Conservation (phyloP, 2,888 invertebrate species). For the Uloborus plumipes region DNA sequence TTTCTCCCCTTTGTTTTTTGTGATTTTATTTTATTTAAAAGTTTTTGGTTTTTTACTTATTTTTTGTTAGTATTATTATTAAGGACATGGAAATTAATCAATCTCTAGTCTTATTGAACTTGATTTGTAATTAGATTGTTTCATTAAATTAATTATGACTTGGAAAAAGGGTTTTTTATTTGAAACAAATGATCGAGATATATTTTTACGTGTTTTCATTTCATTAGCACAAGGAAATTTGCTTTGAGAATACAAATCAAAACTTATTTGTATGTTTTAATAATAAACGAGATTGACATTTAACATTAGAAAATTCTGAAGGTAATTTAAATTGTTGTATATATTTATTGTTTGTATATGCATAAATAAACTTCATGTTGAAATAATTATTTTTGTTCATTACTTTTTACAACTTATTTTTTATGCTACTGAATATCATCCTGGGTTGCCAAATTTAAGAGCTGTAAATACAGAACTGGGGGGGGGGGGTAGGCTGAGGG, state of each 20-base stretch:
- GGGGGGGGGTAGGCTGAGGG: no score
- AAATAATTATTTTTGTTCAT: constrained; percentile 32
- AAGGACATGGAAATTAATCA: neutral
- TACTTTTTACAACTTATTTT: neutral
- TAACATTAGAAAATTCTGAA: constrained; percentile 33
- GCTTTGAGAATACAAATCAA: constrained; percentile 15
- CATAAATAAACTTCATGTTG: constrained; percentile 63
- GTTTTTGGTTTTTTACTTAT: neutral
- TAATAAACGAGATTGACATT: constrained; percentile 5
- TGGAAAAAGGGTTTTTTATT: neutral
- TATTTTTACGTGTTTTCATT: neutral
- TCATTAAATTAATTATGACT: neutral
- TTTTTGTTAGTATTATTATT: neutral
- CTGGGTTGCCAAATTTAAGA: no score
- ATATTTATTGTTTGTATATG: constrained; percentile 64
- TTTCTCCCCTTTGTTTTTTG: no score
- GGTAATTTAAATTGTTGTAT: constrained; percentile 45
- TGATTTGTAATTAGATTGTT: neutral
- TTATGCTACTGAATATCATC: no score
- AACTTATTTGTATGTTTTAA: constrained; percentile 1
- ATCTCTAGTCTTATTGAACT: constrained; percentile 2
- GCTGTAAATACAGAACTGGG: no score
- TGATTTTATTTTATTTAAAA: no score
- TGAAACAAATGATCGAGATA: neutral
- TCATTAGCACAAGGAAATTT: neutral